Percentiles rank a stretch among this genome's conserved stretches.
These are phyloP conservation scores for Picathartes gymnocephalus DNA, from an alignment of 2,113 vertebrate genomes.

Conservation along the genomic window DNA sequence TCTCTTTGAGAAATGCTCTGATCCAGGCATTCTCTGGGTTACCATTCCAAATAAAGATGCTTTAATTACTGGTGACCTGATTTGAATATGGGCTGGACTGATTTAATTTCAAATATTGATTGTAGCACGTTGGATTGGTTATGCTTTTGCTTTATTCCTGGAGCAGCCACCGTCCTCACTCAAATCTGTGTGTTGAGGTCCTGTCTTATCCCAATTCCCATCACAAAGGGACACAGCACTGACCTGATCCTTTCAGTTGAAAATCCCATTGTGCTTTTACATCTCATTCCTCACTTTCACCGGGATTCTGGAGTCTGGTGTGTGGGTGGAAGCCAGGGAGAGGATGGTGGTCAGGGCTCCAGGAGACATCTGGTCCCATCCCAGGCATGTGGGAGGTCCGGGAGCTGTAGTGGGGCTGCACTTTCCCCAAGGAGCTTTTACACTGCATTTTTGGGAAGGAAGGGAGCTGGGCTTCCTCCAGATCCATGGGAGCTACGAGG, in stretches of 20 bases:
- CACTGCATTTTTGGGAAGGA: neutral
- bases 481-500: neutral
- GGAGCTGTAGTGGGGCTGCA: neutral
- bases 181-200: neutral
- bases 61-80: conserved; percentile 38
- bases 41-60: neutral
- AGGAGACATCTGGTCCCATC: neutral
- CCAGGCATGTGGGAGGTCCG: neutral
- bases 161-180: neutral
- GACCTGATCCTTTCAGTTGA: neutral
- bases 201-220: neutral
- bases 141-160: neutral
- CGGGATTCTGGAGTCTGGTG: fast-evolving
- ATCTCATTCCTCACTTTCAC: neutral
- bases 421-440: neutral
- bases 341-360: neutral
- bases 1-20: neutral
- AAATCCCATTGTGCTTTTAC: neutral
- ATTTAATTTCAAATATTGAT: conserved; percentile 16
- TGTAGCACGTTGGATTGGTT: neutral
- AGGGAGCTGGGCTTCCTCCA: neutral
- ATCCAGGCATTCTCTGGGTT: neutral
- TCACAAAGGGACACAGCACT: fast-evolving
- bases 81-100: conserved; percentile 6
- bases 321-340: neutral